A percentile compares a stretch with the other conserved stretches of the same genome.
Conservation (phyloP, 2,888 invertebrate species). For the Pegoplata infirma region DNA sequence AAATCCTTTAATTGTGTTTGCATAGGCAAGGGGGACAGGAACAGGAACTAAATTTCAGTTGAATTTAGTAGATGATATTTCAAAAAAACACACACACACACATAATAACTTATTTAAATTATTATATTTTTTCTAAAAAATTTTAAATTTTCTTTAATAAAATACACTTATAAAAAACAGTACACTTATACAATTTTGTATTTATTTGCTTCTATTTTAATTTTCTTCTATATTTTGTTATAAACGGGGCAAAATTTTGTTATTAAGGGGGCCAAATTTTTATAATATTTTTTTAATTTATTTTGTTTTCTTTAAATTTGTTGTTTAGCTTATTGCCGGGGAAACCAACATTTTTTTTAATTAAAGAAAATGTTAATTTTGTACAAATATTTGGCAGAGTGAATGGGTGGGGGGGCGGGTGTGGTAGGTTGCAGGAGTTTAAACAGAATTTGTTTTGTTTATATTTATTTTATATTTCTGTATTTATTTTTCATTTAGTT, state of each 20-base stretch:
- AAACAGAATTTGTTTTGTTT: background rate
- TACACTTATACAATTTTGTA: too few species aligned
- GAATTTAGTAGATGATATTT: background rate
- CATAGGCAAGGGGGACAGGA: background rate
- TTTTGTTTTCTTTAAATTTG: background rate
- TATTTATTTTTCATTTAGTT: background rate
- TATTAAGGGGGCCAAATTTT: background rate
- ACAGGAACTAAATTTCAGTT: background rate
- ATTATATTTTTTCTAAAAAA: too few species aligned
- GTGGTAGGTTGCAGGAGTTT: too few species aligned
- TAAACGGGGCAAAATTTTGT: too few species aligned
- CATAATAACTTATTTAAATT: too few species aligned
- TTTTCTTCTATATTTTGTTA: background rate
- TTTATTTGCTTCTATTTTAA: background rate
- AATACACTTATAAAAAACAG: background rate
- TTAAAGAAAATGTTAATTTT: background rate
- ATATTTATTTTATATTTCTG: background rate
- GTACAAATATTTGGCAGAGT: background rate
- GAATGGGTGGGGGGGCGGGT: too few species aligned
- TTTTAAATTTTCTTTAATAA: background rate
- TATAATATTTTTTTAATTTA: background rate
- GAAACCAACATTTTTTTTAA: constrained; percentile 12
- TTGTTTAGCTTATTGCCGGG: background rate
- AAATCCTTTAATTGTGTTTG: background rate
- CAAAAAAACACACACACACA: background rate